Evolutionary conservation across 1,140 invertebrate species (phyloP).

Genomic region (Formica exsecta): DNA sequence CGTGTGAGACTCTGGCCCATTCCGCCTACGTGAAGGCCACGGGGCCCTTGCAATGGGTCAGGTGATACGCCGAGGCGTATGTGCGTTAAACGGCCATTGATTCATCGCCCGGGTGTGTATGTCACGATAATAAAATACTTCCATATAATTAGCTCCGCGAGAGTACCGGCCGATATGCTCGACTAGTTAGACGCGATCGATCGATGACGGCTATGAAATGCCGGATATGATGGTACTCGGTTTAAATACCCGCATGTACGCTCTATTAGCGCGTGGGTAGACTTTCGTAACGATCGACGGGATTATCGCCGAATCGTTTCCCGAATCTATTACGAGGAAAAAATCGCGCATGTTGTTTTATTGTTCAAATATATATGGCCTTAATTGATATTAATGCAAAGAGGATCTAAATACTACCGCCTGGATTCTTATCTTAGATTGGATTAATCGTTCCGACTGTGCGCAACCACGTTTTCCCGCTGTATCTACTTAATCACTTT

Average conservation of each 20-base stretch:
- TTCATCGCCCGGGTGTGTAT: conserved; percentile 20
- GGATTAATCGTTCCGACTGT: conserved; percentile 23
- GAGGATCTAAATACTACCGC: neutral
- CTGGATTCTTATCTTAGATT: conserved; percentile 14
- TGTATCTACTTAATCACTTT: conserved; percentile 49
- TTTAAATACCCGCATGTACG: conserved; percentile 54
- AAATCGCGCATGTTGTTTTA: neutral
- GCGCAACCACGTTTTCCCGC: conserved; percentile 16
- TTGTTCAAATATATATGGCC: neutral
- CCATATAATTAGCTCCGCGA: conserved; percentile 42
- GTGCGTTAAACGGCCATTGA: conserved; percentile 51
- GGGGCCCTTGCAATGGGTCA: neutral
- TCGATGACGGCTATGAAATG: conserved; percentile 46
- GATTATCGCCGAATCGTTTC: conserved; percentile 18
- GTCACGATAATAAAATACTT: conserved; percentile 55
- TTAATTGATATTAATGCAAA: conserved; percentile 40
- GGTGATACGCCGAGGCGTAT: conserved; percentile 36
- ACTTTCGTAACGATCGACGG: neutral
- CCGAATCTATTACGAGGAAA: neutral
- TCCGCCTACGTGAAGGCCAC: conserved; percentile 65
- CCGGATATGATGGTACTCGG: conserved; percentile 65
- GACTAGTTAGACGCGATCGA: conserved; percentile 48
- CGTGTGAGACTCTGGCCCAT: conserved; percentile 30
- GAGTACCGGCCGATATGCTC: conserved; percentile 43
- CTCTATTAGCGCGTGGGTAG: conserved; percentile 34